These are phyloP conservation scores for Scolopax rusticola DNA, from an alignment of 2,797 vertebrate species.

Conservation along the genomic window DNA sequence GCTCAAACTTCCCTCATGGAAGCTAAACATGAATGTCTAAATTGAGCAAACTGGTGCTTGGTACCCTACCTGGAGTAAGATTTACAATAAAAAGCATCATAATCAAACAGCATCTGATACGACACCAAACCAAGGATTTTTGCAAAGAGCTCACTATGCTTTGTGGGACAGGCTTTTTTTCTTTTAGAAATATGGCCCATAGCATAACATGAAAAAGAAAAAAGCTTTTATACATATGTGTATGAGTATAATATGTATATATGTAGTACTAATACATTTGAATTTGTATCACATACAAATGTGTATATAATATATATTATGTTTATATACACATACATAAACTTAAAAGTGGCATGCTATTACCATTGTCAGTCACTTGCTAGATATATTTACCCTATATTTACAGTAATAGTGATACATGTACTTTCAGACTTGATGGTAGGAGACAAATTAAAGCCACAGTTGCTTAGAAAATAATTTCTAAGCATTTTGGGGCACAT, in stretches of 20 bases:
- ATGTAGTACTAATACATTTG: too few relatives aligned
- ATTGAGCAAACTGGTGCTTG: background rate
- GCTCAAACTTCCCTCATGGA: background rate
- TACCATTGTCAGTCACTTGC: background rate
- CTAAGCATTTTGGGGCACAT: background rate
- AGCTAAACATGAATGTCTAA: background rate
- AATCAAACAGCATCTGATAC: background rate
- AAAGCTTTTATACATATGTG: background rate
- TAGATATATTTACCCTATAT: background rate
- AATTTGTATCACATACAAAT: background rate
- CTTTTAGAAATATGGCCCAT: background rate
- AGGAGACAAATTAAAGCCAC: background rate
- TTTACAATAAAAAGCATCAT: background rate
- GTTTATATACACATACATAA: background rate
- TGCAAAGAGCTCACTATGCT: background rate
- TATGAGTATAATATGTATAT: too few relatives aligned
- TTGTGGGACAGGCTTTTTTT: background rate
- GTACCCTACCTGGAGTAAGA: background rate
- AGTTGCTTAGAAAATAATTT: background rate
- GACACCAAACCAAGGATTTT: background rate
- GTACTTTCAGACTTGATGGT: background rate
- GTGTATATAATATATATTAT: background rate
- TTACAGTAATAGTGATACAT: background rate
- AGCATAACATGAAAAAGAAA: background rate
- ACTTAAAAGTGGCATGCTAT: background rate